These are phyloP conservation scores for Astyanax mexicanus DNA, from an alignment of 2,797 vertebrate species.

Conservation along the genomic window DNA sequence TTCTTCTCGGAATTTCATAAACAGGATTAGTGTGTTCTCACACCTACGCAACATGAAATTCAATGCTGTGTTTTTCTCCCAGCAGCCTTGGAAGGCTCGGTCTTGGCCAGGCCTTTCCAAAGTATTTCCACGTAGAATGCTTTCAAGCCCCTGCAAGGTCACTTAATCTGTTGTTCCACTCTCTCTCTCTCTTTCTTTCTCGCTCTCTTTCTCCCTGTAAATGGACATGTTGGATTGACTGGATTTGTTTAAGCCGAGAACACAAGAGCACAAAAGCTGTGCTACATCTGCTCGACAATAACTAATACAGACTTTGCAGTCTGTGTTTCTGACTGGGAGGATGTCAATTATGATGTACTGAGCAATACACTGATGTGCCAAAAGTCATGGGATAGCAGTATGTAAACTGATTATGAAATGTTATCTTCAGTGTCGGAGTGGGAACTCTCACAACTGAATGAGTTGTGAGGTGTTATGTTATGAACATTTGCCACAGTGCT, in stretches of 20 bases:
- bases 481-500: too few relatives aligned
- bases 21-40: constrained; percentile 33
- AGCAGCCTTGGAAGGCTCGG: neutral
- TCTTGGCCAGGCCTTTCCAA: constrained; percentile 15
- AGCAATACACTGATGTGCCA: too few relatives aligned
- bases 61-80: constrained; percentile 21
- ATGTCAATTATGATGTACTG: neutral
- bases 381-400: too few relatives aligned
- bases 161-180: neutral
- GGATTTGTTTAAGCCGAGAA: neutral
- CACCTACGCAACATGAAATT: too few relatives aligned
- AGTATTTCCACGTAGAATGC: constrained; percentile 12
- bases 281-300: neutral
- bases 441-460: too few relatives aligned
- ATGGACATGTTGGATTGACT: neutral
- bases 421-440: too few relatives aligned
- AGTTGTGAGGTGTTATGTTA: too few relatives aligned
- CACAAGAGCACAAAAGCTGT: too few relatives aligned
- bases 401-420: too few relatives aligned
- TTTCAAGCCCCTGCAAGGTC: constrained; percentile 39
- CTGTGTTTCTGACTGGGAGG: too few relatives aligned
- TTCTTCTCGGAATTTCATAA: constrained; percentile 38
- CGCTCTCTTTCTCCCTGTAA: neutral
- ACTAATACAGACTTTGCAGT: too few relatives aligned
- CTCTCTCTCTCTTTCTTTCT: neutral